Percentiles rank a stretch among this genome's conserved stretches.
These are phyloP conservation scores for Gulo gulo DNA, from an alignment of 2,113 vertebrate genomes.

Conservation along the genomic window DNA sequence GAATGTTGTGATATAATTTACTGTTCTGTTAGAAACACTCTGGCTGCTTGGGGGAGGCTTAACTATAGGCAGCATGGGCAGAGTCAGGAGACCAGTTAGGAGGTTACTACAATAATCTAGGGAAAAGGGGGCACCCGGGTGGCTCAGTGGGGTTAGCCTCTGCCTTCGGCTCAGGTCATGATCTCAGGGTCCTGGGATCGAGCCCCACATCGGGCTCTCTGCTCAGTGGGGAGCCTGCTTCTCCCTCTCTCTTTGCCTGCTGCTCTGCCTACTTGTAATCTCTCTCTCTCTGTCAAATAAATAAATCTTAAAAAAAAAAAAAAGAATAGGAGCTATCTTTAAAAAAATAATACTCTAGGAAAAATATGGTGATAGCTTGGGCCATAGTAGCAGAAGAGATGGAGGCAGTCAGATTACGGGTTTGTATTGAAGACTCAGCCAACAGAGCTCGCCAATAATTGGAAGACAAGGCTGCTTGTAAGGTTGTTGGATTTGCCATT, in stretches of 20 bases:
- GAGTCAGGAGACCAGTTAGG: not conserved
- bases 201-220: no score
- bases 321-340: no score
- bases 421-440: not conserved
- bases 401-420: not conserved
- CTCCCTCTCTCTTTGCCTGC: no score
- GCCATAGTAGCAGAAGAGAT: not conserved
- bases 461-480: not conserved
- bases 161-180: no score
- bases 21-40: not conserved
- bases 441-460: not conserved
- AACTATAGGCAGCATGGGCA: not conserved
- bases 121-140: not conserved
- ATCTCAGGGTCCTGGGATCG: no score
- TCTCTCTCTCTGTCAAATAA: no score
- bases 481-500: not conserved
- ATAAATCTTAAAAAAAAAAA: no score
- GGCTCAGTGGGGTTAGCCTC: no score
- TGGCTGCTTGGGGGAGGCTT: not conserved
- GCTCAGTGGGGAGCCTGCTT: no score
- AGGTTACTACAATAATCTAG: not conserved
- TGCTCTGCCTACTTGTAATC: no score
- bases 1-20: not conserved
- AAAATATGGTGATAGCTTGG: not conserved
- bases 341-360: not conserved